phyloP scores from a whole-genome alignment of 1,140 invertebrate species.

The Telenomus remus region DNA sequence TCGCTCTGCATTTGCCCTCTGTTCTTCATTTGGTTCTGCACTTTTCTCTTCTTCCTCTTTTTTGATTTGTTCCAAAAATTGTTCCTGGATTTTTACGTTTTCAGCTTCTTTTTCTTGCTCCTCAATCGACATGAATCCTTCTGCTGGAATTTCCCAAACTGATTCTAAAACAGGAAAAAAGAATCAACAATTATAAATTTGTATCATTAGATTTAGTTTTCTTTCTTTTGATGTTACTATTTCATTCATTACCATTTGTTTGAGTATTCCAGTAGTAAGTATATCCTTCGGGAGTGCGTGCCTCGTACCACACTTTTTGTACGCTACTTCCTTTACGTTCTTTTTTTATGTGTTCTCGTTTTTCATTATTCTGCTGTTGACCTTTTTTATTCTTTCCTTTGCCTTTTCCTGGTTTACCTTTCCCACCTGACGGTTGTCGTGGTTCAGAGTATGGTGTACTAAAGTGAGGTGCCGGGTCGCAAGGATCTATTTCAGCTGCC shows the following conservation, averaged over 20 bases:
- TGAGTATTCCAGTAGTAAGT: conserved; percentile 88
- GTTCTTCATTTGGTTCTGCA: conserved; percentile 65
- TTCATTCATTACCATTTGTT: conserved; percentile 80
- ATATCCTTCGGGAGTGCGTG: conserved; percentile 81
- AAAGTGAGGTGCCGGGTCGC: conserved; percentile 57
- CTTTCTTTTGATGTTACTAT: conserved; percentile 3
- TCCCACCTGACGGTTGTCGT: conserved; percentile 62
- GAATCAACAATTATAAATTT: conserved; percentile 2
- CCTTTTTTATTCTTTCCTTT: conserved; percentile 71
- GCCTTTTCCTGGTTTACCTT: conserved; percentile 62
- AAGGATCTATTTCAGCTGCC: conserved; percentile 62
- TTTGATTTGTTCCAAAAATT: conserved; percentile 76
- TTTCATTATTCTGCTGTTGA: no score
- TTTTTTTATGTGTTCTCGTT: conserved; percentile 64
- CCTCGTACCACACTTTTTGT: conserved; percentile 82
- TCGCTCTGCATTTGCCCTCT: conserved; percentile 72
- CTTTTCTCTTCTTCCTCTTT: conserved; percentile 73
- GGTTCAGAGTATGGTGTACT: conserved; percentile 44
- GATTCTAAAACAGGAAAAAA: conserved; percentile 75
- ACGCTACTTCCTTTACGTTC: conserved; percentile 36
- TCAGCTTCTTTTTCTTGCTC: conserved; percentile 77
- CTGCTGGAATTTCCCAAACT: conserved; percentile 79
- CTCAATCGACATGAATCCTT: conserved; percentile 79
- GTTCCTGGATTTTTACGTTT: conserved; percentile 67
- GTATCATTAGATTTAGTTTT: conserved; percentile 25